Base-by-base conservation (phyloP, 2,797 vertebrate genomes). In the Poecilia velifera region DNA sequence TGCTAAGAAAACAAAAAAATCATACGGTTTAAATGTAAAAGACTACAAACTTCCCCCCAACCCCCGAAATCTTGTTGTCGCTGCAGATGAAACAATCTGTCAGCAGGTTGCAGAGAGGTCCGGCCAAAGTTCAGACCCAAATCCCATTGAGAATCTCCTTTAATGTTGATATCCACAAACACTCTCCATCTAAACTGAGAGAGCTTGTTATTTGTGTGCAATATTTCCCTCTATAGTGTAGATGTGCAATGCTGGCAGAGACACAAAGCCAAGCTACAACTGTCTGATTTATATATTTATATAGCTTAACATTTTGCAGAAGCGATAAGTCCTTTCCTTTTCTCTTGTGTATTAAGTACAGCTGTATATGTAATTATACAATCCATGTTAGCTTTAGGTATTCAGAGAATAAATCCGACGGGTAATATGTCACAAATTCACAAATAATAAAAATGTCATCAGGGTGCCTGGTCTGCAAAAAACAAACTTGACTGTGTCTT, bases 401-500 rank as follows among this genome's bases (percentile, higher is more conserved):
- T 77, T 72, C n/a, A 43, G 82, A 78, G 80, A 77, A 87, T 78
- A 89, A 84, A 78, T 91, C 20, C 80, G 76, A 86, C 74, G 82
- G 81, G 76, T 84, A 81, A 92, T 88, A 64, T 93, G 86, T 86
- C 81, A 90, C 73, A 86, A 82, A 76, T 4, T 39, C 46, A 88
- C 81, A 79, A 28, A 85, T 76, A 41, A 84, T 80, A 76, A 62
- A 76, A 84, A 74, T 74, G 49, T 53, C 76, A 77, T 79, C 76
- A 82, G 77, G 73, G 49, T 55, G 59, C 53, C 36, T 76, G 78
- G 78, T 84, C 74, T 20, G 46, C 20, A 84, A 83, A 39, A 74
- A 34, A 47, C 55, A 22, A 70, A 55, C 84, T 75, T 77, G 14
- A 41, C 25, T 73, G 55, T 78, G 62, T 53, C 72, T 31, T 70